Conservation (phyloP, 2,113 vertebrate species). For the Chaetorhynchus papuensis region DNA sequence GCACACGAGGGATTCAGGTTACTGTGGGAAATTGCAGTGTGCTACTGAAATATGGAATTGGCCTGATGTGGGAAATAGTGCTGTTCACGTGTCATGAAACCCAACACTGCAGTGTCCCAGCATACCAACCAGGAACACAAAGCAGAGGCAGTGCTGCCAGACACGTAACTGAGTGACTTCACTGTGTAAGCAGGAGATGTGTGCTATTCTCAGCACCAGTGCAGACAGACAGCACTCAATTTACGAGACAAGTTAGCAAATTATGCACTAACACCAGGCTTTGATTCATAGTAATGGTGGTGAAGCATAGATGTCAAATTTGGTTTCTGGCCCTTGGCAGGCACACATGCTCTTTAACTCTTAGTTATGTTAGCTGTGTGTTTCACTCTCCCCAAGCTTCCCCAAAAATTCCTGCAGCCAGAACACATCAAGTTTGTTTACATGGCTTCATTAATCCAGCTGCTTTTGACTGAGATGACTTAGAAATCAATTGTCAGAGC, state of each 20-base stretch:
- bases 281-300: neutral
- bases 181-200: neutral
- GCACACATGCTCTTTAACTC: neutral
- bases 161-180: constrained; percentile 33
- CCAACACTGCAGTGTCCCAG: neutral
- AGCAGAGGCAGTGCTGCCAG: constrained; percentile 15
- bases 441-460: neutral
- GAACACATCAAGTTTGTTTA: neutral
- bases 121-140: neutral
- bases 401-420: neutral
- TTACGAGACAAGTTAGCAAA: neutral
- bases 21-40: constrained; percentile 2
- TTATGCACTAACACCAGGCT: neutral
- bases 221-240: neutral
- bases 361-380: neutral
- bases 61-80: neutral
- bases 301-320: neutral
- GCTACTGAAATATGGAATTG: neutral
- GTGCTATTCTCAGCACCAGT: constrained; percentile 29
- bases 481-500: neutral
- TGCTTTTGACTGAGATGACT: neutral
- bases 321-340: neutral
- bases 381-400: neutral
- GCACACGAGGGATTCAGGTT: neutral
- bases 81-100: neutral